Conservation (phyloP, 2,113 vertebrate genomes). For the Otis tarda region DNA sequence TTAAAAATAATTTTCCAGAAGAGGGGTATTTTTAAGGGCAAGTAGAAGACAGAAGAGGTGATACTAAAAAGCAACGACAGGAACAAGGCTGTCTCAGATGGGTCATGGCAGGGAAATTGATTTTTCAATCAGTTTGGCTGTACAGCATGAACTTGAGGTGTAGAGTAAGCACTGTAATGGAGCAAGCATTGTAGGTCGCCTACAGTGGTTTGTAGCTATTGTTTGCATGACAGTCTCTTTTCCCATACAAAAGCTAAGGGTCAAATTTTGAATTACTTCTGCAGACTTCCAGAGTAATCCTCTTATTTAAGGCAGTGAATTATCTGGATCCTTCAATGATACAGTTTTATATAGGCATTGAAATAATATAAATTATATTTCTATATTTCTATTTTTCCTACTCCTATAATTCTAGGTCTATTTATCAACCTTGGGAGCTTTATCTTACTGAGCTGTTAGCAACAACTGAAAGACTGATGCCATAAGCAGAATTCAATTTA, state of each 20-base stretch:
- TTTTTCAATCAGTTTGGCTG: not conserved
- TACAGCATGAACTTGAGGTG: not conserved
- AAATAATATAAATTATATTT: not conserved
- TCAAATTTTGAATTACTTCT: not conserved
- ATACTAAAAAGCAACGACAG: not conserved
- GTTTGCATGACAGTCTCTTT: not conserved
- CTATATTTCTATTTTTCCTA: not conserved
- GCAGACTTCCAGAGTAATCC: not conserved
- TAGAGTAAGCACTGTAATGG: not conserved
- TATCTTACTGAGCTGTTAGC: not conserved
- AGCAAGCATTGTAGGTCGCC: not conserved
- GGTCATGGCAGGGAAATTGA: not conserved
- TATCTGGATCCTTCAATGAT: not conserved
- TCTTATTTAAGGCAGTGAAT: not conserved
- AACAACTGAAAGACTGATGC: not conserved
- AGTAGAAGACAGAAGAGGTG: not conserved
- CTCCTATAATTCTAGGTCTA: not conserved
- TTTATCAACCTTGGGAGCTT: not conserved
- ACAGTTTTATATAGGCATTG: not conserved
- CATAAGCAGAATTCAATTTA: not conserved
- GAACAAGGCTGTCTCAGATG: not conserved
- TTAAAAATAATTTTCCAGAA: not conserved
- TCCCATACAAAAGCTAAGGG: not conserved
- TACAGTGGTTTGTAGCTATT: not conserved
- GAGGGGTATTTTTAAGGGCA: not conserved